These are phyloP conservation scores for Patiria miniata DNA, from an alignment of 35 echinoderm and acorn worm genomes.

Conservation along the genomic window DNA sequence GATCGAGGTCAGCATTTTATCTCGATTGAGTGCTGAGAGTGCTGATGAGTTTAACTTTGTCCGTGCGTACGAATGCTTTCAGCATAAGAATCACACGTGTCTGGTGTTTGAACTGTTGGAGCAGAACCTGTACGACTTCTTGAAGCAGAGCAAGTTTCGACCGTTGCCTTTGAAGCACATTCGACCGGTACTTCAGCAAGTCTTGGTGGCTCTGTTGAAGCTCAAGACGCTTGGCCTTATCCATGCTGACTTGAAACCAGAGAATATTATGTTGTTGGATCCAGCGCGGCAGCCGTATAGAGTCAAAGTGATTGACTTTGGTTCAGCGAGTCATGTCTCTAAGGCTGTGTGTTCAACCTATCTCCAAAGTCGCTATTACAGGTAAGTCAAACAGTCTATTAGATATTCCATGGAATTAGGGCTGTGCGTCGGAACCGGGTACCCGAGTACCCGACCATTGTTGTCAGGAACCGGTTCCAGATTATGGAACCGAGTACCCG, in stretches of 20 bases:
- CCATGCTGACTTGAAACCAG: slow-evolving; percentile 98
- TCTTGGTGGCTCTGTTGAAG: slow-evolving; percentile 91
- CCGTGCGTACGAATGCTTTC: slow-evolving; percentile 96
- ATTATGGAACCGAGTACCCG: too few relatives aligned
- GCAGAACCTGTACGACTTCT: slow-evolving; percentile 96
- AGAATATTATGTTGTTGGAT: slow-evolving; percentile 98
- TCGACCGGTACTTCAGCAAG: slow-evolving; percentile 91
- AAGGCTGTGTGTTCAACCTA: slow-evolving; percentile 99
- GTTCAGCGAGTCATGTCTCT: slow-evolving; percentile 98
- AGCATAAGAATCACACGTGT: slow-evolving; percentile 99
- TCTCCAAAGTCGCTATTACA: slow-evolving; percentile 94
- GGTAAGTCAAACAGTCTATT: slow-evolving; percentile 49
- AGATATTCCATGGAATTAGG: too few relatives aligned
- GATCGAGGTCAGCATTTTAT: slow-evolving; percentile 94
- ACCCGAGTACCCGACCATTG: too few relatives aligned
- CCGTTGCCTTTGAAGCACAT: slow-evolving; percentile 96
- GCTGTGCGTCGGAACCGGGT: too few relatives aligned
- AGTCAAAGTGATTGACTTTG: slow-evolving; percentile 99
- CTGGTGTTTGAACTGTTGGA: slow-evolving; percentile 97
- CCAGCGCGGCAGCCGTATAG: slow-evolving; percentile 92
- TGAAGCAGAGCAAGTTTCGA: slow-evolving; percentile 98
- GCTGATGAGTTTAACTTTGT: slow-evolving; percentile 98
- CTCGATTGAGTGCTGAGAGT: slow-evolving; percentile 92
- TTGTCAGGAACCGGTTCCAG: too few relatives aligned
- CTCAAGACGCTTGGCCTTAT: slow-evolving; percentile 92